A percentile compares a stretch with the other conserved stretches of the same genome.
These are phyloP conservation scores for Gymnodraco acuticeps DNA, from an alignment of 2,797 vertebrate genomes.

Conservation along the genomic window DNA sequence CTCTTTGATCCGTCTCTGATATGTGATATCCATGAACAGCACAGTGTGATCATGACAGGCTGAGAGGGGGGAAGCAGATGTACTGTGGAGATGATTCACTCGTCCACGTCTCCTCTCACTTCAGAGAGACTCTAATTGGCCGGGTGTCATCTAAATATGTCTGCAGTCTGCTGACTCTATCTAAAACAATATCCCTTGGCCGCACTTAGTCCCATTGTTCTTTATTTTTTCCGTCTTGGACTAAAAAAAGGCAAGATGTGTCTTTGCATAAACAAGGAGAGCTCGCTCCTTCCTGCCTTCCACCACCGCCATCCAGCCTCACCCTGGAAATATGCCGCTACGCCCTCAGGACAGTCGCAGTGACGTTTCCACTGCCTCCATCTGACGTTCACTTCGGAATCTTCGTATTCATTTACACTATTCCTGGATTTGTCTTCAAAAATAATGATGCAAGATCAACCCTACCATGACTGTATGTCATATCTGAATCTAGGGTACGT, in stretches of 20 bases:
- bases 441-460: background rate
- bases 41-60: constrained; percentile 5
- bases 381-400: constrained; percentile 5
- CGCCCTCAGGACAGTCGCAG: constrained; percentile 19
- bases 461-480: background rate
- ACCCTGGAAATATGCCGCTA: background rate
- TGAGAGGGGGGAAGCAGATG: background rate
- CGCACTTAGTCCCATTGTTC: background rate
- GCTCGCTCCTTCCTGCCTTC: background rate
- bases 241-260: constrained; percentile 19
- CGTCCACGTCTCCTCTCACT: constrained; percentile 9
- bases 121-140: constrained; percentile 42
- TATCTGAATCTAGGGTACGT: background rate
- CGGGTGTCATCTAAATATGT: constrained; percentile 49
- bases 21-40: constrained; percentile 1
- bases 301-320: constrained; percentile 5
- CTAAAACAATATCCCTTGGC: constrained; percentile 19
- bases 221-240: background rate
- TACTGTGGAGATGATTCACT: constrained; percentile 51
- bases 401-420: background rate
- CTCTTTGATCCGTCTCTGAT: background rate
- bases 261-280: background rate
- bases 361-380: background rate
- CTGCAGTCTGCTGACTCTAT: background rate
- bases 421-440: constrained; percentile 10